Base-by-base conservation (phyloP, 1,140 invertebrate genomes). In the Sycophila sp. region DNA sequence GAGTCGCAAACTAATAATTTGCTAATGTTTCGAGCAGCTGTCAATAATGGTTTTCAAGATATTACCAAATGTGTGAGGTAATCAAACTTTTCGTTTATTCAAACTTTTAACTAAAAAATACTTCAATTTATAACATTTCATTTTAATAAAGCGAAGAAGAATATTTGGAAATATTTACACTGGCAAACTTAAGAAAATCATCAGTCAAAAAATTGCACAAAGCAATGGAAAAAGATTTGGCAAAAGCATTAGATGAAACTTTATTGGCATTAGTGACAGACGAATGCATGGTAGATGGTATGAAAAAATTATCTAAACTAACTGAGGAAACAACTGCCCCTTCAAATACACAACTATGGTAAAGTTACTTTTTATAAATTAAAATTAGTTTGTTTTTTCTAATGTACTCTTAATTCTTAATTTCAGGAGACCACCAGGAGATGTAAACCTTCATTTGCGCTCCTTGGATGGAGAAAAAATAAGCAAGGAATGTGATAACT, bases 391-490 rank as follows among this genome's bases (percentile, higher is more conserved):
- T 34, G 19, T 15, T 49, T 65, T n/a, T 63, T 17, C 63, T 22
- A 34, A 28, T 36, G 6, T 17, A 65, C 38, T n/a, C 3, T 2
- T 28, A 28, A 70, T 49, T 68, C 15, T 67, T 72, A 28, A 53
- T 67, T 76, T 38, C 22, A 83, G 81, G 81, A 79, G 81, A 69
- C 81, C 81, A 28, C 81, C 81, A 3, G 81, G 81, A 13, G 55
- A 83, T 59, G 76, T 83, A n/a, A 42, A 58, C 13, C 24, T 69
- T n/a, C 81, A 83, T 66, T 15, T 82, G 40, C 64, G 76, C 66
- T 79, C 78, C 7, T 13, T 77, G 30, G 81, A 82, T 30, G 76
- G 69, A 0, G 55, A 75, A 15, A 75, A 42, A 53, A 81, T 83
- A 0, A 64, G 62, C n/a, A 63, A 75, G 15, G 75, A 77, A 49